These are phyloP conservation scores for Silvanus unidentatus DNA, from an alignment of 2,888 invertebrate genomes.

Conservation along the genomic window DNA sequence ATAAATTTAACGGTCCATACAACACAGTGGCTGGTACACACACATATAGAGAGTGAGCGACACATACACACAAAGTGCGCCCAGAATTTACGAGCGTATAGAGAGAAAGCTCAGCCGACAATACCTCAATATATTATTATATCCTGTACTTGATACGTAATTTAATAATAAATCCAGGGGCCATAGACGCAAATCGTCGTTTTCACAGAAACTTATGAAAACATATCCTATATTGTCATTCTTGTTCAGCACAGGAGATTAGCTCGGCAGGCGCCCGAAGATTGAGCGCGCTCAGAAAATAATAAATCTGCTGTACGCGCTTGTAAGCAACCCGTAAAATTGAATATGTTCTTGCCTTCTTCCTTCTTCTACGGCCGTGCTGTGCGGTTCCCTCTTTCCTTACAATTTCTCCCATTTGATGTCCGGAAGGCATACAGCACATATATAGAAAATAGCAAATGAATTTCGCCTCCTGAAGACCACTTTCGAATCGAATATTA, in stretches of 20 bases:
- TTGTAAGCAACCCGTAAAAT: constrained; percentile 34
- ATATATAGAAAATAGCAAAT: no score
- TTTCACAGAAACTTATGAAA: constrained; percentile 23
- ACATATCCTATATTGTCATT: constrained; percentile 29
- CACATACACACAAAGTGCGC: background rate
- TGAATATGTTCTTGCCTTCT: constrained; percentile 28
- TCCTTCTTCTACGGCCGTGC: constrained; percentile 18
- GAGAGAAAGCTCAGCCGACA: background rate
- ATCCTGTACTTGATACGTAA: constrained; percentile 10
- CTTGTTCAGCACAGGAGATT: constrained; percentile 26
- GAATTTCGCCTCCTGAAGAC: no score
- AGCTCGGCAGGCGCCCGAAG: constrained; percentile 29
- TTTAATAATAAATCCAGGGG: constrained; percentile 11
- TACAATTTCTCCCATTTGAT: constrained; percentile 4
- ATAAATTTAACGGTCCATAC: constrained; percentile 1
- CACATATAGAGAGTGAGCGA: no score
- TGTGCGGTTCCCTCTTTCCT: constrained; percentile 5
- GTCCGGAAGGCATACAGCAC: constrained; percentile 1
- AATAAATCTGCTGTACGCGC: constrained; percentile 31
- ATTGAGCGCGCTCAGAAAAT: constrained; percentile 31
- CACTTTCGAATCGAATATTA: no score
- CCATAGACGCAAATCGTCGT: constrained; percentile 16
- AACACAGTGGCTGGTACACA: background rate
- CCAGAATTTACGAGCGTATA: constrained; percentile 2
- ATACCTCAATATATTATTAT: constrained; percentile 2